Conservation (phyloP, 2,797 vertebrate genomes). For the Glossophaga mutica region DNA sequence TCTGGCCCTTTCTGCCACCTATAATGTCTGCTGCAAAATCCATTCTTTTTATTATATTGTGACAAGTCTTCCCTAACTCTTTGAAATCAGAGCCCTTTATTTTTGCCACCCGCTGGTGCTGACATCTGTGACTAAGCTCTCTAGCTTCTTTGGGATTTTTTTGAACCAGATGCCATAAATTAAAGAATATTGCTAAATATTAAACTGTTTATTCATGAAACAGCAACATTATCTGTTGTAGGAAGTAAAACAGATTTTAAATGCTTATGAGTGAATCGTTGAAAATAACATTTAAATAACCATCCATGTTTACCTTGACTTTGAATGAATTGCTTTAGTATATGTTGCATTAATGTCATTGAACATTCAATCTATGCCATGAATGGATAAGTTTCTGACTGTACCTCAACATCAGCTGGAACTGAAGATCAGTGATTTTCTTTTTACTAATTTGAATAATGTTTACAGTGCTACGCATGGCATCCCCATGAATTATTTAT, state of each 20-base stretch:
- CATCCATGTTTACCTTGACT: constrained; percentile 6
- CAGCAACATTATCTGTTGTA: background rate
- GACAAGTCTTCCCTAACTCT: constrained; percentile 10
- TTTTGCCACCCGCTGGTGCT: background rate
- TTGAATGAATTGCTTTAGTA: background rate
- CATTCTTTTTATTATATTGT: background rate
- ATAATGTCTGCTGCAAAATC: background rate
- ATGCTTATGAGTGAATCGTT: background rate
- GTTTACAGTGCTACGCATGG: background rate
- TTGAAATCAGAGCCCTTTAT: constrained; percentile 30
- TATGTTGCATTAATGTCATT: background rate
- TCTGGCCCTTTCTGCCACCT: background rate
- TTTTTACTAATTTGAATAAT: background rate
- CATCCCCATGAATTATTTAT: background rate
- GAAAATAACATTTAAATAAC: constrained; percentile 12
- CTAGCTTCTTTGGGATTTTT: background rate
- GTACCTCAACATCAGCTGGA: background rate
- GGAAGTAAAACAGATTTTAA: constrained; percentile 41
- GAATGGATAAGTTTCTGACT: background rate
- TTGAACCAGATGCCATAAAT: constrained; percentile 10
- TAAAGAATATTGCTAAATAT: constrained; percentile 28
- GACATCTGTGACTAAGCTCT: constrained; percentile 8
- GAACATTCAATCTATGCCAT: background rate
- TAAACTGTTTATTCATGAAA: constrained; percentile 48
- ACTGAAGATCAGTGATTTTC: background rate